These are phyloP conservation scores for Patagioenas fasciata DNA, from an alignment of 2,113 vertebrate species.

Conservation along the genomic window DNA sequence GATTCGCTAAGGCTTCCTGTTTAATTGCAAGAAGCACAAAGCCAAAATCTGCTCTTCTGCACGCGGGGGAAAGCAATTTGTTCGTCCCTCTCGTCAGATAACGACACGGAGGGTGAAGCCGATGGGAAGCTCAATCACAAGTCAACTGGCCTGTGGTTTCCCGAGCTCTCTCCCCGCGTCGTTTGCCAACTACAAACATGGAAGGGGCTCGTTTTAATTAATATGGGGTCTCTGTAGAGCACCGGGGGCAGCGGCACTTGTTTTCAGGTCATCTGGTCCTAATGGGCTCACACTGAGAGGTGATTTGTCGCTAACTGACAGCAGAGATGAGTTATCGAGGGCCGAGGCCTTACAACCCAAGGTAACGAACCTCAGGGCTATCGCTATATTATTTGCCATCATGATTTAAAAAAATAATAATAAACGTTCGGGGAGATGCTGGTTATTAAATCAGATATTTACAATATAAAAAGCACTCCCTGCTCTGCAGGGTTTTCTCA, in stretches of 20 bases:
- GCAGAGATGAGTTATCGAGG: conserved; percentile 75
- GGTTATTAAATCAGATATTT: background rate
- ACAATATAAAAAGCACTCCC: background rate
- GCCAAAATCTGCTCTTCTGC: background rate
- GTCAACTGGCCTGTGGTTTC: background rate
- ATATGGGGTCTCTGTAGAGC: conserved; percentile 72
- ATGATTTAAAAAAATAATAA: background rate
- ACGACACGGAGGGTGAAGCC: background rate
- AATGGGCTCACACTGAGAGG: conserved; percentile 83
- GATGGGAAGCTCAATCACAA: background rate
- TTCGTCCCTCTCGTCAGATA: background rate
- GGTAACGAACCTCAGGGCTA: conserved; percentile 7
- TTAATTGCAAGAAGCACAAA: background rate
- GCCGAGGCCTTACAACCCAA: conserved; percentile 41
- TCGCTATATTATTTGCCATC: background rate
- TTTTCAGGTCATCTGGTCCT: conserved; percentile 83
- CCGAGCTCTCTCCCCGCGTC: background rate
- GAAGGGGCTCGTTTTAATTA: conserved; percentile 75
- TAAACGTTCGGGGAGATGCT: background rate
- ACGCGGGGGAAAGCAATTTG: background rate
- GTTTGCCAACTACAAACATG: conserved; percentile 1
- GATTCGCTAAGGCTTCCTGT: background rate
- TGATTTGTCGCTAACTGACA: conserved; percentile 86
- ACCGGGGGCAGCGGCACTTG: conserved; percentile 73
- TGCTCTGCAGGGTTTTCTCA: background rate